These are phyloP conservation scores for Chrysolina haemoptera DNA, from an alignment of 2,888 invertebrate species.

Conservation along the genomic window DNA sequence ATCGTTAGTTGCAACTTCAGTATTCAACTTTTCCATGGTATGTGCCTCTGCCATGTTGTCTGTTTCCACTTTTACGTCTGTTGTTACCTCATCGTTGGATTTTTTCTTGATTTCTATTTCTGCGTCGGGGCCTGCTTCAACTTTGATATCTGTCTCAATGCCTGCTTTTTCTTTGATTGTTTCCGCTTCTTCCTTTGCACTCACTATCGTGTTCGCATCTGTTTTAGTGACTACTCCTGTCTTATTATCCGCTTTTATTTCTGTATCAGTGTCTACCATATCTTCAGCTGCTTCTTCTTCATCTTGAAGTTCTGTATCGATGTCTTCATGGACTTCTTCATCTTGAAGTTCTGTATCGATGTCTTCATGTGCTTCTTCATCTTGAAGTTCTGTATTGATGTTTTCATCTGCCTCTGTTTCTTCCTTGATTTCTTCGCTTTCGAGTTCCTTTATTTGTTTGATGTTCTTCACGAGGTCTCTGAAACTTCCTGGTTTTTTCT, in stretches of 20 bases:
- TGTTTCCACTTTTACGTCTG: not conserved
- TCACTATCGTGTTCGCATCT: not conserved
- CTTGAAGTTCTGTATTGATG: not conserved
- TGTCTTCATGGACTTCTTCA: not conserved
- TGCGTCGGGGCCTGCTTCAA: not conserved
- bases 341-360: not conserved
- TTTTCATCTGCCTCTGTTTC: not conserved
- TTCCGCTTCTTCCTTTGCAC: not conserved
- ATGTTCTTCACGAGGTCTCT: constrained; percentile 39
- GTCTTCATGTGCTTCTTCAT: not conserved
- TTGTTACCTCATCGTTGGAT: too few species aligned
- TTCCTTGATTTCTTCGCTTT: constrained; percentile 1
- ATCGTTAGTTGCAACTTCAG: not conserved
- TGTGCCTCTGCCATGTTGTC: not conserved
- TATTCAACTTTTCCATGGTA: not conserved
- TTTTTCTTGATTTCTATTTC: not conserved
- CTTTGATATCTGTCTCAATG: not conserved
- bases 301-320: not conserved
- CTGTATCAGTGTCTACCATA: not conserved
- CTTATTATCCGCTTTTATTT: not conserved
- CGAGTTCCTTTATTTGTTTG: constrained; percentile 39
- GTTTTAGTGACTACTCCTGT: not conserved
- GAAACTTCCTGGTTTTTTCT: constrained; percentile 41
- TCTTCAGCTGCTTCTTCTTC: not conserved
- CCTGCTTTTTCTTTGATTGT: constrained; percentile 18